phyloP scores from a whole-genome alignment of 1,140 invertebrate species.

The Sycophila sp. region DNA sequence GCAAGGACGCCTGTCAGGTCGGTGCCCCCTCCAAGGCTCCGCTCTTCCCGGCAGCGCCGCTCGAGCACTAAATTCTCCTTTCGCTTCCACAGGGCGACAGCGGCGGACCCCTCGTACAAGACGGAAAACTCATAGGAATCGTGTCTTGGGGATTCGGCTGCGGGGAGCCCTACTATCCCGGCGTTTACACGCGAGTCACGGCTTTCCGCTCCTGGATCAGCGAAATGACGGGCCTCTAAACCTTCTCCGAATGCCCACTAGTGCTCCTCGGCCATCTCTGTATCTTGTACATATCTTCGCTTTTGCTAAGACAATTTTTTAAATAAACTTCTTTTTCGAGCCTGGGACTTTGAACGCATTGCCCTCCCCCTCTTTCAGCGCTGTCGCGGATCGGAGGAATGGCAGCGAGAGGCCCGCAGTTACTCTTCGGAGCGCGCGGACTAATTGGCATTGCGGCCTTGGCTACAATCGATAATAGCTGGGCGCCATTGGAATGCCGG shows the following conservation, averaged over 20 bases:
- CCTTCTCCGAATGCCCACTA: not conserved
- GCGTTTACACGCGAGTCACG: constrained; percentile 77
- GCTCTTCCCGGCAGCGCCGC: not conserved
- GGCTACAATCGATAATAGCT: constrained; percentile 32
- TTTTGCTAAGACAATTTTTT: too few relatives aligned
- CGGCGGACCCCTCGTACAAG: constrained; percentile 69
- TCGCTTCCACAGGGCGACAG: constrained; percentile 65
- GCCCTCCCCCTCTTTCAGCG: not conserved
- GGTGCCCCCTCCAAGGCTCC: not conserved
- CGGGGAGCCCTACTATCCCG: constrained; percentile 72
- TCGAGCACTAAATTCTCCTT: not conserved
- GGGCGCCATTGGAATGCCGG: constrained; percentile 39
- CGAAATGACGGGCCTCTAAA: constrained; percentile 47
- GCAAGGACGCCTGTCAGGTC: constrained; percentile 68
- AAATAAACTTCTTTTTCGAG: too few relatives aligned
- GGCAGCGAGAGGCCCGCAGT: constrained; percentile 6
- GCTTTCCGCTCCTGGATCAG: constrained; percentile 71
- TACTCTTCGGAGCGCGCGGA: constrained; percentile 20
- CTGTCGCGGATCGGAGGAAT: constrained; percentile 6
- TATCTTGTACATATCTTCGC: too few relatives aligned
- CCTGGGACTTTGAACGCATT: too few relatives aligned
- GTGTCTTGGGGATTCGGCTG: constrained; percentile 80
- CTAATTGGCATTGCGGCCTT: constrained; percentile 34
- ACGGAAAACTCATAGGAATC: constrained; percentile 71
- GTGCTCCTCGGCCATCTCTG: not conserved